A percentile compares a stretch with the other conserved stretches of the same genome.
These are phyloP conservation scores for Pogonocherus hispidulus DNA, from an alignment of 2,888 invertebrate genomes.

Conservation along the genomic window DNA sequence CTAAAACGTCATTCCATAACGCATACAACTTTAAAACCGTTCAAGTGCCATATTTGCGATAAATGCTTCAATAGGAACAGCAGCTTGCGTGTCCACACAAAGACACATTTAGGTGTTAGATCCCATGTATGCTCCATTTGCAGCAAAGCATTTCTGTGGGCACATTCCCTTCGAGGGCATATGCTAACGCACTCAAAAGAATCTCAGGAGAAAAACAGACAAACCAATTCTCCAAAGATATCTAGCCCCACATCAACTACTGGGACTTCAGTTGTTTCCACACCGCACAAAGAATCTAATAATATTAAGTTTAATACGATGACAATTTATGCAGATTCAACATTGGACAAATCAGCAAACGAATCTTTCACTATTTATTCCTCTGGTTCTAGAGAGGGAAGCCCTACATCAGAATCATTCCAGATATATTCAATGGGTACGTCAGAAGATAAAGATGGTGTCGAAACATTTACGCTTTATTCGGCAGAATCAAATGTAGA, in stretches of 20 bases:
- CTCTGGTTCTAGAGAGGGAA: conserved; percentile 9
- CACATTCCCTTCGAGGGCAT: conserved; percentile 56
- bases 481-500: conserved; percentile 27
- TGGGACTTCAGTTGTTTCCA: too few relatives aligned
- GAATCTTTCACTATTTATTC: conserved; percentile 38
- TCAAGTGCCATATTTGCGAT: conserved; percentile 51
- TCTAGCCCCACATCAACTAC: conserved; percentile 1
- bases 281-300: conserved; percentile 9
- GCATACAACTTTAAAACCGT: conserved; percentile 42
- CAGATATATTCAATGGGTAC: conserved; percentile 28
- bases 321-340: conserved; percentile 31
- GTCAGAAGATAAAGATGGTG: conserved; percentile 21
- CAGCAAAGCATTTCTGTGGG: conserved; percentile 59
- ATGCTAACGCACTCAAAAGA: conserved; percentile 34
- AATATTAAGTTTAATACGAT: conserved; percentile 29
- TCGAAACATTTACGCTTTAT: conserved; percentile 40
- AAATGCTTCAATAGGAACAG: conserved; percentile 55
- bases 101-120: conserved; percentile 59
- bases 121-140: conserved; percentile 58
- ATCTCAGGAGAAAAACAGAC: conserved; percentile 11
- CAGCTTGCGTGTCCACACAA: conserved; percentile 58
- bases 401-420: conserved; percentile 30
- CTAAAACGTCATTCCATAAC: conserved; percentile 41
- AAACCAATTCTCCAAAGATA: not conserved
- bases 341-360: conserved; percentile 15